These are phyloP conservation scores for Darevskia mixta DNA, from an alignment of 2,797 vertebrate genomes.

Conservation along the genomic window DNA sequence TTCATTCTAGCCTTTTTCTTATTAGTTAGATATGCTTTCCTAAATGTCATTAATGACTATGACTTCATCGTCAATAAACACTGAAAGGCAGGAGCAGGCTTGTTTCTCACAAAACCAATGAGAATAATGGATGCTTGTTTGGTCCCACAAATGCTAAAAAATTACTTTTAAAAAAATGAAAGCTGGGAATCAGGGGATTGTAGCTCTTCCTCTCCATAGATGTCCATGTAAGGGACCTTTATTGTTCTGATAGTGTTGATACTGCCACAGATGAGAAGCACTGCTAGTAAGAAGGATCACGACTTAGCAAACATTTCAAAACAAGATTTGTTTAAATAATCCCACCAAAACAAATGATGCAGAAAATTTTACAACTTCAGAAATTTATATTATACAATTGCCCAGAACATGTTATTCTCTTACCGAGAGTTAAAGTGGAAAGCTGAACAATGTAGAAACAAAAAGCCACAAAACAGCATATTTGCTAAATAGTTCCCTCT, in stretches of 20 bases:
- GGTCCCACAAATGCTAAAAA: no score
- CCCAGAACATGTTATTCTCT: conserved; percentile 7
- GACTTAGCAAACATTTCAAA: background rate
- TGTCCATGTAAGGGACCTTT: background rate
- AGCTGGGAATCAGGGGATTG: no score
- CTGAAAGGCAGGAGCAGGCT: no score
- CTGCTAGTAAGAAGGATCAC: background rate
- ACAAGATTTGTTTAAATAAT: background rate
- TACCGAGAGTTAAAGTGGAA: background rate
- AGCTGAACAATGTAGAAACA: background rate
- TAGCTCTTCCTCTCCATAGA: no score
- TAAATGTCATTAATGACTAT: no score
- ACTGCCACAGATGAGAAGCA: background rate
- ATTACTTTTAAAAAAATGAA: no score
- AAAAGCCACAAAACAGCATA: background rate
- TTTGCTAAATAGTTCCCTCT: conserved; percentile 6
- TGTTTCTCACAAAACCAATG: no score
- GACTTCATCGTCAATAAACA: no score
- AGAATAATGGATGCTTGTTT: no score
- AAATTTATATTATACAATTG: background rate
- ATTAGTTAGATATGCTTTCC: no score
- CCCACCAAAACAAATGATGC: background rate
- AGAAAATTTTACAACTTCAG: background rate
- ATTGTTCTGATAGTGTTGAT: background rate
- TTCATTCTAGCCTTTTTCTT: no score